Conservation (phyloP, 2,888 invertebrate genomes). For the Pollenia griseotomentosa region DNA sequence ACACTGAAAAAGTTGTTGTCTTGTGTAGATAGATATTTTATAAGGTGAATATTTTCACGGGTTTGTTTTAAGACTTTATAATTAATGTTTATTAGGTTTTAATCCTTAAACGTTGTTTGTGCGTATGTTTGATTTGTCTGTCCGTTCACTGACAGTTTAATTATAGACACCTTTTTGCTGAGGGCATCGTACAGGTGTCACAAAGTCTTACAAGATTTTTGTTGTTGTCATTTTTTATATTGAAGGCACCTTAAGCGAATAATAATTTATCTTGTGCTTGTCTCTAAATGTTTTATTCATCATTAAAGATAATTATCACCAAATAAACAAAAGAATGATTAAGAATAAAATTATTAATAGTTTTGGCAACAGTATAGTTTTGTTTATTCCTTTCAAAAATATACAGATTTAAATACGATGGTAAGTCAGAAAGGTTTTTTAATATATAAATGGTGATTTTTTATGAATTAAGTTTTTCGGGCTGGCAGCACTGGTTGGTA, state of each 20-base stretch:
- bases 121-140: not conserved
- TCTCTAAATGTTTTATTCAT: conserved; percentile 13
- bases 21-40: not conserved
- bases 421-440: not conserved
- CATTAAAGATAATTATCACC: conserved; percentile 6
- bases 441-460: no score
- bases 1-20: conserved; percentile 17
- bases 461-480: no score
- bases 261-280: conserved; percentile 15
- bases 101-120: conserved; percentile 35
- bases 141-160: conserved; percentile 9
- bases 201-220: not conserved
- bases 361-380: not conserved
- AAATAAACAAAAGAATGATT: not conserved
- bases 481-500: no score
- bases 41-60: conserved; percentile 61
- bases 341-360: not conserved
- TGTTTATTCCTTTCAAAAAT: no score
- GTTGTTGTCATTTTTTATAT: not conserved
- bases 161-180: not conserved
- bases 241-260: no score
- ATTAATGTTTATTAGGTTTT: conserved; percentile 57
- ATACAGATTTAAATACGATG: not conserved
- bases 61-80: conserved; percentile 30
- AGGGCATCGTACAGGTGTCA: conserved; percentile 14